These are phyloP conservation scores for Cheirogaleus medius DNA, from an alignment of 2,113 vertebrate genomes.

Conservation along the genomic window DNA sequence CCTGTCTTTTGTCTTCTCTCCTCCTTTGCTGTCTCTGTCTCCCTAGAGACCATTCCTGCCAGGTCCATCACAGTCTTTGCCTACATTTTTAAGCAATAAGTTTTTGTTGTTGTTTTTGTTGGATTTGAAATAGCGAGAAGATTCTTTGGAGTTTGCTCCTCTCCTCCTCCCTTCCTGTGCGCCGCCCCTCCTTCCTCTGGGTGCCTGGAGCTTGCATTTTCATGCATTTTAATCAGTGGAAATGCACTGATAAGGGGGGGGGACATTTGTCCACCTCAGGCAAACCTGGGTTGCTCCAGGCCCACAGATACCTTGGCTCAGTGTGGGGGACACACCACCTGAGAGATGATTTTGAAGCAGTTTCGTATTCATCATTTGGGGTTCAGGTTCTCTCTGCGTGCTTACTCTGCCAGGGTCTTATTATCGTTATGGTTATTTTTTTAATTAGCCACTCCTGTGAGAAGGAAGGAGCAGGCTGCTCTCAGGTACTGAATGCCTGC, in stretches of 20 bases:
- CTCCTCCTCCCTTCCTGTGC: background rate
- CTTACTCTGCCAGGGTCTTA: background rate
- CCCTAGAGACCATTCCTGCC: background rate
- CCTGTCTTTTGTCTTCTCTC: background rate
- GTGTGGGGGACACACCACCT: slow-evolving; percentile 62
- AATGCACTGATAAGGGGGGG: slow-evolving; percentile 71
- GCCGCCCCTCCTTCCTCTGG: background rate
- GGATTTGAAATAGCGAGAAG: background rate
- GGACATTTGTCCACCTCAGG: slow-evolving; percentile 76
- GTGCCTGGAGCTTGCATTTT: slow-evolving; percentile 58
- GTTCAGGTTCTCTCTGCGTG: background rate
- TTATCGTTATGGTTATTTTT: background rate
- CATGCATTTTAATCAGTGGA: slow-evolving; percentile 81
- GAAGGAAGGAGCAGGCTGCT: background rate
- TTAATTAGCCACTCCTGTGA: background rate
- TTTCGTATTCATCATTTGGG: background rate
- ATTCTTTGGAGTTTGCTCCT: background rate
- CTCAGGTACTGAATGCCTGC: background rate
- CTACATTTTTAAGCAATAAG: background rate
- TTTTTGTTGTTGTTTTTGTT: background rate
- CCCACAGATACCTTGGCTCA: slow-evolving; percentile 65
- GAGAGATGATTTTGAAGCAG: slow-evolving; percentile 65
- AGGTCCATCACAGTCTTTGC: background rate
- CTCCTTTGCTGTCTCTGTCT: background rate
- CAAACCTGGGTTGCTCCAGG: slow-evolving; percentile 62